phyloP scores from a whole-genome alignment of 2,797 vertebrate species.

The Acipenser transmontanus region DNA sequence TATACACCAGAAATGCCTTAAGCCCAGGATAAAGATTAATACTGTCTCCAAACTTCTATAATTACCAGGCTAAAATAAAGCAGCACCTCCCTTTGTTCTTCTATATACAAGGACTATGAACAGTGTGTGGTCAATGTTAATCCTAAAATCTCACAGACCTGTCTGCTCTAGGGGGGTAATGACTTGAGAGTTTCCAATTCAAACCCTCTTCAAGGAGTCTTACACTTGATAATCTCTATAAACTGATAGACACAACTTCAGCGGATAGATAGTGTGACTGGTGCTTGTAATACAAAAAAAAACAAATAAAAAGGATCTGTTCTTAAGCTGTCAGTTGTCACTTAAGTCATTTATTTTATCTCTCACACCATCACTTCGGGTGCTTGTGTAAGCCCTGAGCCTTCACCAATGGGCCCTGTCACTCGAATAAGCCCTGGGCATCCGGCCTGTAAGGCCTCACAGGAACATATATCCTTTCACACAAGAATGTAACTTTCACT shows the following conservation, averaged over 20 bases:
- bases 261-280: conserved; percentile 28
- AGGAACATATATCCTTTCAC: too few relatives aligned
- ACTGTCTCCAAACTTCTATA: neutral
- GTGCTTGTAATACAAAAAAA: conserved; percentile 16
- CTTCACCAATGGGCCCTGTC: conserved; percentile 57
- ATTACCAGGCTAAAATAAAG: neutral
- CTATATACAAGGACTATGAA: neutral
- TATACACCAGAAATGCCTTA: too few relatives aligned
- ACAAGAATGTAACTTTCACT: too few relatives aligned
- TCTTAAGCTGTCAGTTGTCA: conserved; percentile 50
- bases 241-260: conserved; percentile 33
- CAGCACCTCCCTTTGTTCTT: neutral
- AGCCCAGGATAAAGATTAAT: too few relatives aligned
- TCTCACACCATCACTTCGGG: conserved; percentile 46
- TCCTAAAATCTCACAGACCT: neutral
- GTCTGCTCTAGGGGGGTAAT: neutral
- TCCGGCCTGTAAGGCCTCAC: too few relatives aligned
- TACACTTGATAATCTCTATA: conserved; percentile 29
- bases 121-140: neutral
- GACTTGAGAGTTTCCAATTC: neutral
- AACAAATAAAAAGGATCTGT: conserved; percentile 26
- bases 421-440: conserved; percentile 46
- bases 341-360: conserved; percentile 71
- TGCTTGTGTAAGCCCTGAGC: conserved; percentile 59
- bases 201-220: neutral